These are phyloP conservation scores for Mixornis gularis DNA, from an alignment of 2,113 vertebrate genomes.

Conservation along the genomic window DNA sequence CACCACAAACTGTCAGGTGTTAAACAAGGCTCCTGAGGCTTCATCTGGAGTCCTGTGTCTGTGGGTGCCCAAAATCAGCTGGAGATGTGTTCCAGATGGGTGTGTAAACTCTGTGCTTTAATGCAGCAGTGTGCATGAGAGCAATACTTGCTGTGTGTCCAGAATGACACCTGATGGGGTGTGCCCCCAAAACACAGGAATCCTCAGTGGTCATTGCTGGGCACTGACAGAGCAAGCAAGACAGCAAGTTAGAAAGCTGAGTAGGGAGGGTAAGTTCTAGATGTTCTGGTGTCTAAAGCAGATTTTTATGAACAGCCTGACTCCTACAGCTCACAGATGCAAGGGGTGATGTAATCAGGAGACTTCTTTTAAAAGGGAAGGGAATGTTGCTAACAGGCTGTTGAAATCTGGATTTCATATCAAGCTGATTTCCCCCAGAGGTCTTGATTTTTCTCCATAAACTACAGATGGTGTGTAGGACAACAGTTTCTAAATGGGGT, in stretches of 20 bases:
- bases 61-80: background rate
- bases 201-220: background rate
- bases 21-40: background rate
- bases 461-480: constrained; percentile 24
- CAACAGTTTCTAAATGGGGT: constrained; percentile 13
- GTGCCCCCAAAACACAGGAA: background rate
- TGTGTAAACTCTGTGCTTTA: background rate
- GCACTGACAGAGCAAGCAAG: background rate
- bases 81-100: background rate
- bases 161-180: background rate
- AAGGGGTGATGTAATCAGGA: background rate
- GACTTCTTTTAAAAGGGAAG: background rate
- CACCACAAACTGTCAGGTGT: background rate
- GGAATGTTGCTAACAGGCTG: background rate
- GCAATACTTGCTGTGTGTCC: background rate
- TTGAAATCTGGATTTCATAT: background rate
- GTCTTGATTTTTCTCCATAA: constrained; percentile 8
- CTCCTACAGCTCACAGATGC: background rate
- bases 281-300: background rate
- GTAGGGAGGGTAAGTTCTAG: background rate
- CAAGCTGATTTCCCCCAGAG: background rate
- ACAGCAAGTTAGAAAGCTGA: background rate
- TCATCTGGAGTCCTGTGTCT: background rate
- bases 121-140: fast-evolving
- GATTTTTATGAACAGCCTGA: background rate